phyloP scores from a whole-genome alignment of 2,797 vertebrate species.

The Clarias laeviceps region DNA sequence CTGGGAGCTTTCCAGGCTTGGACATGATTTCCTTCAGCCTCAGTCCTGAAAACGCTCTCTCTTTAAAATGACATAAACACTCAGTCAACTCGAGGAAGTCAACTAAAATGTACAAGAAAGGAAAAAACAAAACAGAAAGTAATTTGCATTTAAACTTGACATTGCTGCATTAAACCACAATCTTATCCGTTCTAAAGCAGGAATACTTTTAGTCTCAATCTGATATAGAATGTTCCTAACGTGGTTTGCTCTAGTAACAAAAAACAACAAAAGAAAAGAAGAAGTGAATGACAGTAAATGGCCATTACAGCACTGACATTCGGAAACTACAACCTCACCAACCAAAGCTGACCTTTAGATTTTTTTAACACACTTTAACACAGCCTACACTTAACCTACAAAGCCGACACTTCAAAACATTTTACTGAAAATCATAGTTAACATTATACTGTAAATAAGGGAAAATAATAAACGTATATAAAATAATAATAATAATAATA shows the following conservation, averaged over 20 bases:
- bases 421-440: neutral
- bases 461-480: neutral
- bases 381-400: neutral
- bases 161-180: neutral
- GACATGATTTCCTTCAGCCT: neutral
- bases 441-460: neutral
- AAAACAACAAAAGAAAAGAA: neutral
- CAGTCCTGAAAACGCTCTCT: constrained; percentile 4
- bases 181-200: neutral
- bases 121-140: neutral
- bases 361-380: neutral
- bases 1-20: neutral
- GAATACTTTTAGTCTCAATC: neutral
- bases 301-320: neutral
- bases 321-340: neutral
- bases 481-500: too few species aligned
- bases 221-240: neutral
- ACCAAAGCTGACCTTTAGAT: constrained; percentile 7
- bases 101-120: neutral
- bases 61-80: neutral
- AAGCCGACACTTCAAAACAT: too few species aligned
- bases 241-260: neutral
- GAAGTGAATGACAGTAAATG: neutral
- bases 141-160: neutral
- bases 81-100: neutral